A percentile compares a stretch with the other conserved stretches of the same genome.
phyloP scores from a whole-genome alignment of 1,140 invertebrate genomes.

The Arctopsyche grandis region DNA sequence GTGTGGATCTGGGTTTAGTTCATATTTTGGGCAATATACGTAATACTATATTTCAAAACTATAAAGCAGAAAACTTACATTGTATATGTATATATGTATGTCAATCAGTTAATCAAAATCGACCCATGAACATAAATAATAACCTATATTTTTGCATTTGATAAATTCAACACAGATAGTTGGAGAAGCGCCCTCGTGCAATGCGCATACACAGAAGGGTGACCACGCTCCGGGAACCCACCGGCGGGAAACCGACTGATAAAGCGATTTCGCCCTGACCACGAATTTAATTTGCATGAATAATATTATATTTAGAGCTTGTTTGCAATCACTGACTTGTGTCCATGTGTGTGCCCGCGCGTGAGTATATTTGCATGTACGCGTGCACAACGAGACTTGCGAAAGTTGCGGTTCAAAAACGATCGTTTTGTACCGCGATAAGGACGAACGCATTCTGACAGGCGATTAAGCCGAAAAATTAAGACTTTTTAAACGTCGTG shows the following conservation, averaged over 20 bases:
- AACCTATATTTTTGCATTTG: no score
- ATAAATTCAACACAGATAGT: neutral
- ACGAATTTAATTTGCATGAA: constrained; percentile 44
- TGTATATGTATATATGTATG: no score
- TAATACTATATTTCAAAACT: no score
- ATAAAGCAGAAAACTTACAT: no score
- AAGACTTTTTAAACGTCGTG: constrained; percentile 10
- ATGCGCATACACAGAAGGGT: neutral
- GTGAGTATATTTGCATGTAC: neutral
- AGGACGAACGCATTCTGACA: neutral
- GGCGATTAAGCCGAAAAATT: constrained; percentile 4
- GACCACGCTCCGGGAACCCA: neutral
- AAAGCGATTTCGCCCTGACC: constrained; percentile 16
- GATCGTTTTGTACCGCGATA: constrained; percentile 10
- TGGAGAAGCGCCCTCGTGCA: neutral
- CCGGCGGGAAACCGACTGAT: constrained; percentile 9
- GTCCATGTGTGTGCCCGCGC: neutral
- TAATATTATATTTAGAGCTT: constrained; percentile 30
- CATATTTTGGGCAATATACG: no score
- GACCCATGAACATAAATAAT: no score
- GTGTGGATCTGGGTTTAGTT: no score
- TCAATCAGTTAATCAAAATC: no score
- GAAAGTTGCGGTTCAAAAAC: neutral
- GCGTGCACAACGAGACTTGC: neutral
- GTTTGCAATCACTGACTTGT: neutral